A percentile compares a stretch with the other conserved stretches of the same genome.
Conservation (phyloP, 2,888 invertebrate species). For the Luperina testacea region DNA sequence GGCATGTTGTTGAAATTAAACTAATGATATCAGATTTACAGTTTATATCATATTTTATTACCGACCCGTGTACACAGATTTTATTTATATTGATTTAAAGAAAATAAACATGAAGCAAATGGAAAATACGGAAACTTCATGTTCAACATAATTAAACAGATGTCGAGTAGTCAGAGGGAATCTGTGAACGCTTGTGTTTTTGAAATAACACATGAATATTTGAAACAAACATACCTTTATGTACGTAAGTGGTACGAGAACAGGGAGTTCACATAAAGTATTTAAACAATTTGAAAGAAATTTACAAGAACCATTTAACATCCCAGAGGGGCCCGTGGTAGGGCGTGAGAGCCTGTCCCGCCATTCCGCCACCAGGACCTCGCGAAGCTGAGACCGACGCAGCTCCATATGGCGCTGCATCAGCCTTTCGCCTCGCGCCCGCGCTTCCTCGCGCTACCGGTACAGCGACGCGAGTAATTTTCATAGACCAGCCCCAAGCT, state of each 20-base stretch:
- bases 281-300: no score
- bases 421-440: no score
- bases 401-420: no score
- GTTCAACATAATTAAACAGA: constrained; percentile 13
- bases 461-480: no score
- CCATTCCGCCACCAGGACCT: no score
- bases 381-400: no score
- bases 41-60: constrained; percentile 50
- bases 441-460: no score
- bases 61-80: constrained; percentile 26
- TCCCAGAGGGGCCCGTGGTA: no score
- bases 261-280: not conserved
- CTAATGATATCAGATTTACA: constrained; percentile 58
- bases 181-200: constrained; percentile 9
- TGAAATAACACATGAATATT: constrained; percentile 3
- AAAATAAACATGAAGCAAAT: constrained; percentile 47
- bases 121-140: constrained; percentile 23
- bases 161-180: constrained; percentile 2
- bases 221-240: not conserved
- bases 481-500: not conserved
- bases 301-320: not conserved
- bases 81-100: constrained; percentile 42
- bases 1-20: constrained; percentile 30
- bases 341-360: no score
- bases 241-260: not conserved